phyloP scores from a whole-genome alignment of 2,113 vertebrate genomes.

The Lasiurus borealis region DNA sequence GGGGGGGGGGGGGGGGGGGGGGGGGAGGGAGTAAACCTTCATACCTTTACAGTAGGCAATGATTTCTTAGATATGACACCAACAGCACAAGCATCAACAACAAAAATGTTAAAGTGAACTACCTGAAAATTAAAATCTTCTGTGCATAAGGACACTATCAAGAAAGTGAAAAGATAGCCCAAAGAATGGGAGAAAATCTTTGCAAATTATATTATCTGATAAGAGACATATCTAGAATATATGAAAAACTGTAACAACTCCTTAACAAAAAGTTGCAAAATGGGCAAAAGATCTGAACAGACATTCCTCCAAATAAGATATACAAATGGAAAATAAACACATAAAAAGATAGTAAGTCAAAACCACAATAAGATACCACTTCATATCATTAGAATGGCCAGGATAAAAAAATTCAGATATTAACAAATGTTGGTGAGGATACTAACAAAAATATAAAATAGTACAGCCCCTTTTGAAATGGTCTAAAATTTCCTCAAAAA shows the following conservation, averaged over 20 bases:
- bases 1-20: too few relatives aligned
- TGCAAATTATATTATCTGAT: neutral
- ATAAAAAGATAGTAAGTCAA: constrained; percentile 40
- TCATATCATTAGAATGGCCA: neutral
- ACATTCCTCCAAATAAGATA: constrained; percentile 39
- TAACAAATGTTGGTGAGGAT: neutral
- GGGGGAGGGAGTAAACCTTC: neutral
- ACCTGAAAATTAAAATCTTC: constrained; percentile 54
- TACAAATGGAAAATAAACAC: neutral
- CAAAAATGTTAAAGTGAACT: neutral
- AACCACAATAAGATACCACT: neutral
- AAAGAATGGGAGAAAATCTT: neutral
- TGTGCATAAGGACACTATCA: neutral
- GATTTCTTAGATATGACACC: constrained; percentile 1
- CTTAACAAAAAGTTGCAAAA: constrained; percentile 14
- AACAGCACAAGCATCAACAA: constrained; percentile 2
- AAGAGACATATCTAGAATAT: neutral
- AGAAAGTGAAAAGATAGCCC: neutral
- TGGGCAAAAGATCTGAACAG: neutral
- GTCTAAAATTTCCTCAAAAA: constrained; percentile 5
- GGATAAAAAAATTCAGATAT: constrained; percentile 10
- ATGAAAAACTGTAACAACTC: neutral
- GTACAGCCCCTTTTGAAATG: neutral
- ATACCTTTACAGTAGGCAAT: neutral
- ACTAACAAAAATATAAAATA: neutral